Evolutionary conservation across 2,888 invertebrate species (phyloP), one percentile per base, ranked within the genome.

Genomic region (Therioaphis trifolii): DNA sequence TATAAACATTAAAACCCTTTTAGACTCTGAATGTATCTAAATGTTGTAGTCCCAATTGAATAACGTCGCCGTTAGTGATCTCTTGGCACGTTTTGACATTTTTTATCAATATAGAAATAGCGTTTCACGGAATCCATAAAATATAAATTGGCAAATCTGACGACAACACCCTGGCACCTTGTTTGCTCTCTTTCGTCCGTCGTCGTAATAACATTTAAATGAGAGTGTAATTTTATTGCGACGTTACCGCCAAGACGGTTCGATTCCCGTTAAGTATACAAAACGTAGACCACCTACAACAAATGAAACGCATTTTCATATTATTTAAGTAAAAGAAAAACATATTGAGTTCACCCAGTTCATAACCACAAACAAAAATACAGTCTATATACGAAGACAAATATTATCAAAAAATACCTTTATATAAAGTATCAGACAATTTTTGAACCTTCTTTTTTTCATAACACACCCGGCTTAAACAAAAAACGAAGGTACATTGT

Each of bases 131-230:
- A 82, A 82, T 82, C 52, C 63, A 66, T 82, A 82, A 82, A 82
- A 82, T 43, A 72, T 82, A 82, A 82, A 82, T 82, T 82, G 82
- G 72, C 82, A 74, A 80, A 82, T 63, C 52, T 40, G 40, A 79
- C 68, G 55, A 68, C 78, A 79, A 78, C 68, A 27, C 40, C 29
- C 78, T 69, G 68, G 78, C 78, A 79, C 68, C 52, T 79, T 11
- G 52, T 78, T 68, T 29, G 15, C 21, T 1, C 12, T 1, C 21
- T 2, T 66, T 58, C 61, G 11, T 9, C 18, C 40, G 24, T 15
- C 29, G 40, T n/a, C 68, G 43, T 55, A 55, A 55, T 79, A 69
- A 43, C 40, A 55, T 79, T 79, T 69, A 69, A 68, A 75, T 43
- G 40, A 18, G 21, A 68, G 52, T 79, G 69, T 69, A 43, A 55